These are phyloP conservation scores for Heteromyza rotundicornis DNA, from an alignment of 2,888 invertebrate genomes.

Conservation along the genomic window DNA sequence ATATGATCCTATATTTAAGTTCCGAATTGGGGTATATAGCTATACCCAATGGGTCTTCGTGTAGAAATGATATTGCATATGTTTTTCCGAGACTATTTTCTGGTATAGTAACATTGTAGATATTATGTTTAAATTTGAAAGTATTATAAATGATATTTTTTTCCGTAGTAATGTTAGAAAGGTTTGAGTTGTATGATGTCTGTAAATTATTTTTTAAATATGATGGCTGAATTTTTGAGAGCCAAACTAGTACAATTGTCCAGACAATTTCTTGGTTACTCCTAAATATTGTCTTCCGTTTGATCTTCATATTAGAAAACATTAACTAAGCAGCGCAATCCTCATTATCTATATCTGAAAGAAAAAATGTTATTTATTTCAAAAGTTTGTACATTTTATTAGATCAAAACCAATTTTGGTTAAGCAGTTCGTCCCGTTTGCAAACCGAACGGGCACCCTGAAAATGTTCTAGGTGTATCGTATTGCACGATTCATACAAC, in stretches of 20 bases:
- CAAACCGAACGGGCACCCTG: too few species aligned
- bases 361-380: too few species aligned
- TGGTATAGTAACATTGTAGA: conserved; percentile 88
- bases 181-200: conserved; percentile 3
- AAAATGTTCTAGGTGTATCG: too few species aligned
- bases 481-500: too few species aligned
- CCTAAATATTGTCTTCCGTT: conserved; percentile 29
- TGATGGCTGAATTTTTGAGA: conserved; percentile 35
- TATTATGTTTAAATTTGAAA: conserved; percentile 74
- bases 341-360: conserved; percentile 45
- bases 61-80: conserved; percentile 74
- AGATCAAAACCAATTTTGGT: too few species aligned
- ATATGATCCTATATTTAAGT: conserved; percentile 84
- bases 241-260: conserved; percentile 35
- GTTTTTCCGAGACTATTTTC: conserved; percentile 93
- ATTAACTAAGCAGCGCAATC: conserved; percentile 37
- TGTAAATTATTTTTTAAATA: conserved; percentile 26
- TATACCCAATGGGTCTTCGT: conserved; percentile 83
- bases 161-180: conserved; percentile 56
- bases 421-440: too few species aligned
- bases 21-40: conserved; percentile 65
- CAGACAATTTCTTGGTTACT: conserved; percentile 37
- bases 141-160: conserved; percentile 11
- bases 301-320: conserved; percentile 48
- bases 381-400: too few species aligned